Conservation (phyloP, 1,140 invertebrate genomes). For the Ditylenchus dipsaci region DNA sequence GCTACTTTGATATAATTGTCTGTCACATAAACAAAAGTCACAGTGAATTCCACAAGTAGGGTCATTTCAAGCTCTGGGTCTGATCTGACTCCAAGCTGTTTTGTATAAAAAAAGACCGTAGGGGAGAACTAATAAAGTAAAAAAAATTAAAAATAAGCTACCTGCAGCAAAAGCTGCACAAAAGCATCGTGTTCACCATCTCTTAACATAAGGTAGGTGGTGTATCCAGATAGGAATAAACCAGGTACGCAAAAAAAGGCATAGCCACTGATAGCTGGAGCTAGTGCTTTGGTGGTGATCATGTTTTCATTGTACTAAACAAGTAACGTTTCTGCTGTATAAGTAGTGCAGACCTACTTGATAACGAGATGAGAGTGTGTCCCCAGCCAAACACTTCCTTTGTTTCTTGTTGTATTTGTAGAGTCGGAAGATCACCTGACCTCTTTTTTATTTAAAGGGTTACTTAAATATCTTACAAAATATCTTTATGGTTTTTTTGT, state of each 20-base stretch:
- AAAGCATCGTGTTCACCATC: background rate
- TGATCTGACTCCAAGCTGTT: too few species aligned
- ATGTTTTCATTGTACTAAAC: background rate
- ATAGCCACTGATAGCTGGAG: background rate
- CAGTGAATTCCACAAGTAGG: background rate
- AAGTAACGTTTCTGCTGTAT: background rate
- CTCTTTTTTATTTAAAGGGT: too few species aligned
- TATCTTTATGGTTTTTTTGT: too few species aligned
- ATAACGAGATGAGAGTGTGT: background rate
- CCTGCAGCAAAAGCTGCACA: constrained; percentile 1
- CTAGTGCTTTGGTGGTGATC: background rate
- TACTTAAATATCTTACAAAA: too few species aligned
- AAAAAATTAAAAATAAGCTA: background rate
- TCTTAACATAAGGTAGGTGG: background rate
- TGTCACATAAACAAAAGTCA: background rate
- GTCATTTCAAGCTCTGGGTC: background rate
- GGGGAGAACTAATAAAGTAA: too few species aligned
- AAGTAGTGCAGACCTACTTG: background rate
- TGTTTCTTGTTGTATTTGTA: background rate
- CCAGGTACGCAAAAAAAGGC: background rate
- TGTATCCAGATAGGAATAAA: background rate
- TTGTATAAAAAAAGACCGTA: too few species aligned
- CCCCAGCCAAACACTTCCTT: background rate
- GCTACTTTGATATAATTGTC: background rate
- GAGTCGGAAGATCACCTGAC: background rate